A percentile compares a stretch with the other conserved stretches of the same genome.
Evolutionary conservation across 2,888 invertebrate species (phyloP).

Genomic region (Pammene aurita): DNA sequence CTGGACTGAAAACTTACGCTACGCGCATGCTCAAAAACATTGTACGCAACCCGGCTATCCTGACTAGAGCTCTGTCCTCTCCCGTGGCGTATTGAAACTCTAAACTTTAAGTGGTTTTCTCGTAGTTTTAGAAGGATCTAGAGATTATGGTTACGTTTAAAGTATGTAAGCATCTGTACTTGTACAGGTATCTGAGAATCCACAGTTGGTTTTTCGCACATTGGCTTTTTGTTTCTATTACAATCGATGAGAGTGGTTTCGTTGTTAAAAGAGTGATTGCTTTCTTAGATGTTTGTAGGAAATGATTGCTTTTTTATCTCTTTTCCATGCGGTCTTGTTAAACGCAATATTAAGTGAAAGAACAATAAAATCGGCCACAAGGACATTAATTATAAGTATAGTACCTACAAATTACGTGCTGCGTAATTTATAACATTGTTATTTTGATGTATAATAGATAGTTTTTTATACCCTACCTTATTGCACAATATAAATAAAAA

Average conservation of each 20-base stretch:
- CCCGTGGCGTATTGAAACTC: constrained; percentile 41
- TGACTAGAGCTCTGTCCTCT: constrained; percentile 51
- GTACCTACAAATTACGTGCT: no score
- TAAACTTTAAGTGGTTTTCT: constrained; percentile 40
- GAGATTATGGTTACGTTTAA: constrained; percentile 49
- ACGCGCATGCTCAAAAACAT: constrained; percentile 70
- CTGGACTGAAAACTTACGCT: constrained; percentile 58
- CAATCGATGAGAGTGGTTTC: constrained; percentile 37
- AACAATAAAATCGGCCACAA: background rate
- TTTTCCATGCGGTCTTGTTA: background rate
- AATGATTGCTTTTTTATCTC: background rate
- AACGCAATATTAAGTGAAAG: background rate
- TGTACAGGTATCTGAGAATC: constrained; percentile 59
- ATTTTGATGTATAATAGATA: no score
- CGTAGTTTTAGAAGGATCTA: constrained; percentile 47
- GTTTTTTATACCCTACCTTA: no score
- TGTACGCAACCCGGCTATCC: constrained; percentile 55
- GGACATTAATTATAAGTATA: no score
- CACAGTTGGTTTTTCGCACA: constrained; percentile 70
- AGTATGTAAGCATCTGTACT: constrained; percentile 49
- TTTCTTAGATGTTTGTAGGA: background rate
- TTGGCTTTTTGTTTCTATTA: constrained; percentile 39
- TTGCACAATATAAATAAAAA: no score
- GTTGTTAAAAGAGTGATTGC: constrained; percentile 18
- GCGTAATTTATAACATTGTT: no score